Percentiles rank a stretch among this genome's conserved stretches.
These are phyloP conservation scores for Prolemur simus DNA, from an alignment of 2,113 vertebrate species.

Conservation along the genomic window DNA sequence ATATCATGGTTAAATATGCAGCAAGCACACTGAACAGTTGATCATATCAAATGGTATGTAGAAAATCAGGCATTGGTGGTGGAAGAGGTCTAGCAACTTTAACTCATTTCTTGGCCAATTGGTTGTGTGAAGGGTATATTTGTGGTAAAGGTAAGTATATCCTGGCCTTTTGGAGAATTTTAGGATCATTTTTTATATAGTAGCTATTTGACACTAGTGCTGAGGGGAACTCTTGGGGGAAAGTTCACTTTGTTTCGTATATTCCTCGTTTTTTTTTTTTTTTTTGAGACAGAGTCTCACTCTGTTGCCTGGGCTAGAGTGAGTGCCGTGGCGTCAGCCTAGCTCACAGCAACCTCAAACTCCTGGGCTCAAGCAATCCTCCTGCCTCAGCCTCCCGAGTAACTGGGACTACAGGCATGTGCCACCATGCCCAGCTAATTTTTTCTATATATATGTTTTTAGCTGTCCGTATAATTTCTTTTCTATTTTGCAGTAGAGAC, in stretches of 20 bases:
- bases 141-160: not conserved
- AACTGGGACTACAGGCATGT: no score
- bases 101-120: not conserved
- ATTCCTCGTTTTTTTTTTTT: no score
- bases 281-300: no score
- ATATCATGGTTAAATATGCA: not conserved
- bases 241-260: not conserved
- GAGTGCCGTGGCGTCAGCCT: no score
- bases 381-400: no score
- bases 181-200: not conserved
- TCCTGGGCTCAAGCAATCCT: no score
- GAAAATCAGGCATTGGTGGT: not conserved
- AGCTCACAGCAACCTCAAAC: no score
- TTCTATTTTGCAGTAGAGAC: no score
- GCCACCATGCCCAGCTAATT: no score
- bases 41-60: not conserved
- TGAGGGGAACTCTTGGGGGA: not conserved
- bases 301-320: no score
- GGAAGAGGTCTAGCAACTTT: not conserved
- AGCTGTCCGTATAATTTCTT: no score
- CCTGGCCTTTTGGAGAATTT: constrained; percentile 6
- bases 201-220: not conserved
- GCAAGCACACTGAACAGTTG: not conserved
- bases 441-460: no score
- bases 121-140: not conserved